phyloP scores from a whole-genome alignment of 1,140 invertebrate species.

The Orussus abietinus region DNA sequence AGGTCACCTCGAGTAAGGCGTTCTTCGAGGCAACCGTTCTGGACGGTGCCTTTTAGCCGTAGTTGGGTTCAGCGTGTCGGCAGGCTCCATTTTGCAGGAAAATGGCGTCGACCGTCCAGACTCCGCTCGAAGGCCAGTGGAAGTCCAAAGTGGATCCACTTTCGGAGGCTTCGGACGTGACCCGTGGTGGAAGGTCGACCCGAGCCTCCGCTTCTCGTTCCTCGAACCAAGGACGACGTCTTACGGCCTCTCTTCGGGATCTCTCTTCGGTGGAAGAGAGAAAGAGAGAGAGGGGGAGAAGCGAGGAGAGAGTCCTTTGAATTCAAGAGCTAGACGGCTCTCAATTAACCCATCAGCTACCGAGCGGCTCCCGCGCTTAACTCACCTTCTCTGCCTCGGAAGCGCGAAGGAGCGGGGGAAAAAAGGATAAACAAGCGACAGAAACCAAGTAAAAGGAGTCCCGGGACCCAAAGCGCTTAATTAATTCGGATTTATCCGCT shows the following conservation, averaged over 20 bases:
- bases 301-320: slow-evolving; percentile 8
- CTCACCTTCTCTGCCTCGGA: slow-evolving; percentile 20
- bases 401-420: background rate
- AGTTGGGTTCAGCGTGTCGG: no score
- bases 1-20: no score
- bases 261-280: background rate
- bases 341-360: slow-evolving; percentile 52
- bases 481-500: slow-evolving; percentile 52
- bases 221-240: no score
- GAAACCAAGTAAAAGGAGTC: slow-evolving; percentile 26
- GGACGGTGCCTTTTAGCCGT: no score
- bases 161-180: no score
- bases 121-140: no score
- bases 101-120: no score
- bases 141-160: no score
- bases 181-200: no score
- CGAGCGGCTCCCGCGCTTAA: slow-evolving; percentile 43
- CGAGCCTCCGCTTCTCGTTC: no score
- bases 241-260: slow-evolving; percentile 18
- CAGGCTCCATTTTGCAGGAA: no score
- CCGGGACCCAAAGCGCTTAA: slow-evolving; percentile 43
- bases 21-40: no score
- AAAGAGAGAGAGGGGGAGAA: slow-evolving; percentile 1
- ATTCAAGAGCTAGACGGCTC: slow-evolving; percentile 38
- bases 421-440: slow-evolving; percentile 12